Percentiles rank a stretch among this genome's conserved stretches.
These are phyloP conservation scores for Kryphioiulus occultus DNA, from an alignment of 2,888 invertebrate species.

Conservation along the genomic window DNA sequence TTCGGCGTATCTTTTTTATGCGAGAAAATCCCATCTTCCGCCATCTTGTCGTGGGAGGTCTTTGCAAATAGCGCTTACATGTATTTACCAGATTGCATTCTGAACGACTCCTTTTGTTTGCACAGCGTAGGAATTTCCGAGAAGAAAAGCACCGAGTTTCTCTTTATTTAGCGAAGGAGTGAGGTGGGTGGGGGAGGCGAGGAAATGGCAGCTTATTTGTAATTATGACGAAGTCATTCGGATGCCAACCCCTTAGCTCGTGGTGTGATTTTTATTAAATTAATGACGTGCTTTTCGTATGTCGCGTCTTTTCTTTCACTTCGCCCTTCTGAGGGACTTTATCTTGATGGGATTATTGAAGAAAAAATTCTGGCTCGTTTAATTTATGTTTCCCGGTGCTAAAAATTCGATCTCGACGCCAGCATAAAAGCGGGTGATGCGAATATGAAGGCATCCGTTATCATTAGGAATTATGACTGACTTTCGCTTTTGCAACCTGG, in stretches of 20 bases:
- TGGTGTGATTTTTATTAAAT: constrained; percentile 25
- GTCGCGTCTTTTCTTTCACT: neutral
- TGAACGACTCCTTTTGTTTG: neutral
- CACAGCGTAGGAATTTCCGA: neutral
- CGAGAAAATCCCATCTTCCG: neutral
- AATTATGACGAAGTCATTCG: neutral
- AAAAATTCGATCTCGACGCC: neutral
- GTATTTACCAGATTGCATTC: constrained; percentile 21
- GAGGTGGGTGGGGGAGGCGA: neutral
- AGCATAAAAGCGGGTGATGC: neutral
- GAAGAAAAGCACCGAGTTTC: neutral
- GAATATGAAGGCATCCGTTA: constrained; percentile 7
- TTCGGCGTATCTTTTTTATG: neutral
- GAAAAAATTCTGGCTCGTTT: neutral
- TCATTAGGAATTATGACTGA: constrained; percentile 2
- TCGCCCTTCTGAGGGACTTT: neutral
- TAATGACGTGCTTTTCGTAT: constrained; percentile 4
- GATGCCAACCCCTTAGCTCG: neutral
- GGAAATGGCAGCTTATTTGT: constrained; percentile 31
- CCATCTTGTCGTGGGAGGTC: neutral
- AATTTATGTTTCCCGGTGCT: constrained; percentile 31
- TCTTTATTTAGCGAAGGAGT: neutral
- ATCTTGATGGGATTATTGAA: constrained; percentile 31
- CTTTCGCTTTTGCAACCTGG: neutral
- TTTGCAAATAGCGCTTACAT: neutral